Conservation (phyloP, 2,113 vertebrate genomes). For the Melanocharis versteri region DNA sequence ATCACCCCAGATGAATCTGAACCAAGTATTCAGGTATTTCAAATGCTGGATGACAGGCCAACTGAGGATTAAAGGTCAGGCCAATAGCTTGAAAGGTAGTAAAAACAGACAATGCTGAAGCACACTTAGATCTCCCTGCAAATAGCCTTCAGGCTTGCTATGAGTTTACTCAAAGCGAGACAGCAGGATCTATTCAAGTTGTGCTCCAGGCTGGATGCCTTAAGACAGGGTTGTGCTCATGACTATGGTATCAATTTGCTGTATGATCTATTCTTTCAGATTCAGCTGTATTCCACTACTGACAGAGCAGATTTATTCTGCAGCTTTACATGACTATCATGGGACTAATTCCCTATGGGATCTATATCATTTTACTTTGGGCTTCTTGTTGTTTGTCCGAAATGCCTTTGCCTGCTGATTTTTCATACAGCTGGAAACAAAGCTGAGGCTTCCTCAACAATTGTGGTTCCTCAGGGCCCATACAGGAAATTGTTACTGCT, state of each 20-base stretch:
- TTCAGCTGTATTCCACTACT: not conserved
- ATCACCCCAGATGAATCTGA: not conserved
- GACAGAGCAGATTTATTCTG: not conserved
- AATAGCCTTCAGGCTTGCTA: constrained; percentile 33
- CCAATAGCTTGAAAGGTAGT: not conserved
- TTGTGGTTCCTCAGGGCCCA: not conserved
- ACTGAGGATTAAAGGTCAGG: constrained; percentile 42
- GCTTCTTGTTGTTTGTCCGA: not conserved
- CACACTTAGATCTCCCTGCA: not conserved
- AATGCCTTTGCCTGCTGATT: not conserved
- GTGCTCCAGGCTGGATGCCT: not conserved
- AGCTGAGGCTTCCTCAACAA: not conserved
- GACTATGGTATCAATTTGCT: not conserved
- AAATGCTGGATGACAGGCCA: constrained; percentile 7
- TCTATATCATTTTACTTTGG: not conserved
- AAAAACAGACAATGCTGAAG: constrained; percentile 10
- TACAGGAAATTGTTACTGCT: constrained; percentile 1
- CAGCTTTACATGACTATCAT: constrained; percentile 36
- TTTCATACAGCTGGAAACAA: not conserved
- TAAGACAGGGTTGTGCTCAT: not conserved
- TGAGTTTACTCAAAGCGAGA: not conserved
- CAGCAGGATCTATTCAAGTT: not conserved
- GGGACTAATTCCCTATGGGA: not conserved
- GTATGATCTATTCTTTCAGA: not conserved
- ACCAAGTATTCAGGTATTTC: constrained; percentile 23